phyloP scores from a whole-genome alignment of 2,113 vertebrate species.

The Dolichallabes microphthalmus region DNA sequence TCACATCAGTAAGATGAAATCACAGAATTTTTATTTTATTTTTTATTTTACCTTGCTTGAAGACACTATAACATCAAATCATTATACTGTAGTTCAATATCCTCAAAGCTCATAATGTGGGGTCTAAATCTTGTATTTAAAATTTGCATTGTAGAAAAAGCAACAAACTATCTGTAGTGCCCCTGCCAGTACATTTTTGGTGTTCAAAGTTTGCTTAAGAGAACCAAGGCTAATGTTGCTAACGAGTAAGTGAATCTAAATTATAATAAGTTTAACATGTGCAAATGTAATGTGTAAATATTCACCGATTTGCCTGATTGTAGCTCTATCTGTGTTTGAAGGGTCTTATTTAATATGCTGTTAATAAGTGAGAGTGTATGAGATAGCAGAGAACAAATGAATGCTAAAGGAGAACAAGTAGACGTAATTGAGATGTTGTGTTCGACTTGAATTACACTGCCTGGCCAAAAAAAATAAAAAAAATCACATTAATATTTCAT shows the following conservation, averaged over 20 bases:
- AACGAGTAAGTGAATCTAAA: neutral
- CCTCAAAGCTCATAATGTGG: neutral
- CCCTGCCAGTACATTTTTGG: neutral
- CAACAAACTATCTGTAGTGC: neutral
- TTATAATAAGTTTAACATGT: conserved; percentile 10
- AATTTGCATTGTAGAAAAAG: conserved; percentile 16
- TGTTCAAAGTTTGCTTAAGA: neutral
- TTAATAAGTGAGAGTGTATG: neutral
- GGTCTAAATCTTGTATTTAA: neutral
- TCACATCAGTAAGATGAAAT: conserved; percentile 38
- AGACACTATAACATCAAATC: neutral
- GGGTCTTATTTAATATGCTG: neutral
- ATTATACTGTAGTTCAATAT: no score
- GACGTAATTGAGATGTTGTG: neutral
- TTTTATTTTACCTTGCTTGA: conserved; percentile 28
- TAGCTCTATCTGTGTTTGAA: neutral
- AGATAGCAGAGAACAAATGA: neutral
- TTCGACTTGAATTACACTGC: neutral
- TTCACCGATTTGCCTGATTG: neutral
- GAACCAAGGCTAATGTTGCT: neutral
- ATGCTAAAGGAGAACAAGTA: neutral
- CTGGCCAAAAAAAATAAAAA: neutral
- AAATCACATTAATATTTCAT: no score
- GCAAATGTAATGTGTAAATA: neutral
- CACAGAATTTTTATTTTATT: conserved; percentile 14